Base-by-base conservation (phyloP, 2,113 vertebrate species). In the Sphaerodactylus townsendi region DNA sequence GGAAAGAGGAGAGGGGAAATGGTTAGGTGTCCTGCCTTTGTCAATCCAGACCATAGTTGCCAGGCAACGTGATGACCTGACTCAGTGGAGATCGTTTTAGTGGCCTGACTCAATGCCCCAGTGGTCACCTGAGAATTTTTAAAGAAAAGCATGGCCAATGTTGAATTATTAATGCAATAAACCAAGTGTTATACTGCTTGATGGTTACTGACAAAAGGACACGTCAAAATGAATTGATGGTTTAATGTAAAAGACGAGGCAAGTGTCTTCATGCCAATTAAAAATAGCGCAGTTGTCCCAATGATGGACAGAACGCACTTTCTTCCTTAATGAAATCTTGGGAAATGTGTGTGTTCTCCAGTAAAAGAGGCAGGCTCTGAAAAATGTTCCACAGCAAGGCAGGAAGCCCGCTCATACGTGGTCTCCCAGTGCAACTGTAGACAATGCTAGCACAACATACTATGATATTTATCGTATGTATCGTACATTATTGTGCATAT, bases 21-120 rank as follows among this genome's bases (percentile, higher is more conserved):
- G 88, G 87, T 93, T 95, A 96, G 95, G 96, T 96, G 95, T 92
- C 94, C 93, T 96, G 95, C 96, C 93, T 97, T 97, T 97, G 95
- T 97, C 96, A 96, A 95, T 96, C 96, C 89, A 28, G 85, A 92
- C 82, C 89, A 93, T 0, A 0, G 96, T 98, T 97, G 96, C 96
- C 93, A 96, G 94, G 97, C 96, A 98, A 97, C 97, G 94, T 89
- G 92, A 90, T 97, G 95, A 95, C 95, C 95, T 91, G 91, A 92
- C 91, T 93, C 91, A 85, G 86, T 86, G 88, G 85, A 90, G 64
- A 92, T 90, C 89, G 83, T 86, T 88, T 83, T 84, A 87, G 70
- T 72, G 83, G 90, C 86, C 89, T 94, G 91, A 96, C 83, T 94
- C 82, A 88, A 86, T 90, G 93, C 79, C 93, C 66, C 75, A 91